A percentile compares a stretch with the other conserved stretches of the same genome.
Evolutionary conservation across 1,140 invertebrate genomes (phyloP).

Genomic region (Apis florea): DNA sequence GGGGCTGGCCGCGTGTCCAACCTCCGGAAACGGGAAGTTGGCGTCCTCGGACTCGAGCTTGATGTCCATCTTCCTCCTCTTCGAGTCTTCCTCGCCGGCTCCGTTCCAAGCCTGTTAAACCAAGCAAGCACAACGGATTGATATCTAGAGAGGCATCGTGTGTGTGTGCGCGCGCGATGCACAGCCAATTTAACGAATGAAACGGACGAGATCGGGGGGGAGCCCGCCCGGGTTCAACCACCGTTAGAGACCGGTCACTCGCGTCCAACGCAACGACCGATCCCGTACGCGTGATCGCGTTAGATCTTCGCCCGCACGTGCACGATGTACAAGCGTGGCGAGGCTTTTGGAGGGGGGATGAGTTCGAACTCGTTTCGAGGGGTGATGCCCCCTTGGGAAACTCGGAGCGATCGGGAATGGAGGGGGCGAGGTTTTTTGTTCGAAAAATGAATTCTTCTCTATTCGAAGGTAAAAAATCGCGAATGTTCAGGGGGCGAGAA

Average conservation of each 20-base stretch:
- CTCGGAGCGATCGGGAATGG: too few relatives aligned
- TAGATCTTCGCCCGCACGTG: constrained; percentile 7
- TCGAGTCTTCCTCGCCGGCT: constrained; percentile 79
- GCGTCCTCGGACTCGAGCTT: constrained; percentile 86
- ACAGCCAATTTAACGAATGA: constrained; percentile 67
- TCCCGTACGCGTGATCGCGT: constrained; percentile 46
- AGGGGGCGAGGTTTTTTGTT: too few relatives aligned
- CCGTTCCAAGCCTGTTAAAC: constrained; percentile 73
- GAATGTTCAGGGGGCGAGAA: too few relatives aligned
- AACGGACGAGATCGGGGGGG: constrained; percentile 10
- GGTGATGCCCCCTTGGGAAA: constrained; percentile 12
- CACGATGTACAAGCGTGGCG: background rate
- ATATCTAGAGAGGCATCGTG: constrained; percentile 6
- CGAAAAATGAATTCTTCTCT: too few relatives aligned
- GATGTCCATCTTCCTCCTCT: constrained; percentile 83
- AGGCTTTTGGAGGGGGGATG: background rate
- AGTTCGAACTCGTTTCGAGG: background rate
- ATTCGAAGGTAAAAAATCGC: too few relatives aligned
- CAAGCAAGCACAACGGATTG: constrained; percentile 38
- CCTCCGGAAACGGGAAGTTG: constrained; percentile 80
- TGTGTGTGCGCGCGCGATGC: background rate
- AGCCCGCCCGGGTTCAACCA: constrained; percentile 70
- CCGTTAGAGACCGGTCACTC: constrained; percentile 58
- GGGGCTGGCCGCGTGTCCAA: constrained; percentile 50
- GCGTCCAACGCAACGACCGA: constrained; percentile 47